phyloP scores from a whole-genome alignment of 2,888 invertebrate species.

The Nipponacmea schrenckii region DNA sequence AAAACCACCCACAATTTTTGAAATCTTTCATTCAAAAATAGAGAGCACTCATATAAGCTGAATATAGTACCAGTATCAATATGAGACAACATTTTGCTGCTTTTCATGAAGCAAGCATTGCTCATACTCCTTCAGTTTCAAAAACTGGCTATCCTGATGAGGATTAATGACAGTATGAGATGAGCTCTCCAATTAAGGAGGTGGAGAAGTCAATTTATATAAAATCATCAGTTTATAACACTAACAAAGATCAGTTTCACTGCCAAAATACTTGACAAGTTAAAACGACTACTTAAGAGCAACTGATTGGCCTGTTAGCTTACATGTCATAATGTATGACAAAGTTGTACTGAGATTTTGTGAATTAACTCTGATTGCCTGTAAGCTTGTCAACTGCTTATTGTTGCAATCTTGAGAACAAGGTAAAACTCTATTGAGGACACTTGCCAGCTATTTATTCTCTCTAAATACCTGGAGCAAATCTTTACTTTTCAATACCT shows the following conservation, averaged over 20 bases:
- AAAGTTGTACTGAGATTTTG: neutral
- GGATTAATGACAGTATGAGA: too few relatives aligned
- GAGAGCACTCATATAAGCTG: too few relatives aligned
- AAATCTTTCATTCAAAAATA: too few relatives aligned
- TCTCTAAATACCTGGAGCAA: slow-evolving; percentile 2
- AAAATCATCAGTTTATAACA: neutral
- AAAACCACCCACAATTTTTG: too few relatives aligned
- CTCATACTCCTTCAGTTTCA: too few relatives aligned
- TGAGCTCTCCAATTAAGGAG: too few relatives aligned
- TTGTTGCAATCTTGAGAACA: neutral
- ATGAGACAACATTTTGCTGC: too few relatives aligned
- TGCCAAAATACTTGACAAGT: slow-evolving; percentile 4
- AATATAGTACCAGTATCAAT: too few relatives aligned
- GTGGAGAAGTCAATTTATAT: too few relatives aligned
- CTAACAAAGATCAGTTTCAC: neutral
- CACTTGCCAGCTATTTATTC: neutral
- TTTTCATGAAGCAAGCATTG: too few relatives aligned
- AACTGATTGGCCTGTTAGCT: neutral
- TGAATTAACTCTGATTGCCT: neutral
- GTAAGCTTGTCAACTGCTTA: slow-evolving; percentile 5
- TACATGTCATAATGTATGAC: neutral
- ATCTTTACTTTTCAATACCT: neutral
- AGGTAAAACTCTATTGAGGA: neutral
- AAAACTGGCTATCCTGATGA: too few relatives aligned
- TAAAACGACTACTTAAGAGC: neutral